Evolutionary conservation across 2,797 vertebrate genomes (phyloP), one percentile per base, ranked within the genome.

Genomic region (Megaceryle alcyon): DNA sequence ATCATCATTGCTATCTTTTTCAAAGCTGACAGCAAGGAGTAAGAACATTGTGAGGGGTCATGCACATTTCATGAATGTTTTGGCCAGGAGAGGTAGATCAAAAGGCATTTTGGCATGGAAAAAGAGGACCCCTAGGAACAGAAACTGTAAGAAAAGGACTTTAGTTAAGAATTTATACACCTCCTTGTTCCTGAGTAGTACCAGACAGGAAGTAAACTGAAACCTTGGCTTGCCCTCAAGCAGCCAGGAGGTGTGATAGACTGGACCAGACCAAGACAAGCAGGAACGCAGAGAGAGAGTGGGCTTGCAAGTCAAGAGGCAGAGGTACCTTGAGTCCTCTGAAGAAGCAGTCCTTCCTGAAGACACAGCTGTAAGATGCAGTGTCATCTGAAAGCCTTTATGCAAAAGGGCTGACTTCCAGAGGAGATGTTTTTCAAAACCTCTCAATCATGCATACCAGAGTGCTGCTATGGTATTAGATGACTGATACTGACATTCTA

Each of bases 11-110:
- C 63, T 41, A 14, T 46, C 46, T 78, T 64, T 82, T 82, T 84
- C 66, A 90, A 86, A 92, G 81, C 39, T 66, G 80, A 76, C 63
- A 92, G 33, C 73, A 79, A 72, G 56, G 43, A 86, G 14, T 43
- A 65, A 86, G 69, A 88, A 43, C 66, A 20, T 19, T 82, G 66
- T 46, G 49, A 95, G 46, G 33, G 21, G 48, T 82, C 86, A 82
- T 73, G 73, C 33, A 84, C 78, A 68, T 82, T 94, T 90, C 73
- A 90, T 51, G 60, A 90, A 86, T n/a, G 22, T 86, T 96, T 86
- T 84, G 70, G 7, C 35, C 73, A 28, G 19, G 18, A 92, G 51
- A 84, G 15, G 56, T 43, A 82, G 43, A 93, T 88, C 54, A 94
- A 88, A 94, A 84, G 18, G 39, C 43, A 79, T 86, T 93, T 72